phyloP scores from a whole-genome alignment of 2,113 vertebrate species.

The Pantherophis guttatus region DNA sequence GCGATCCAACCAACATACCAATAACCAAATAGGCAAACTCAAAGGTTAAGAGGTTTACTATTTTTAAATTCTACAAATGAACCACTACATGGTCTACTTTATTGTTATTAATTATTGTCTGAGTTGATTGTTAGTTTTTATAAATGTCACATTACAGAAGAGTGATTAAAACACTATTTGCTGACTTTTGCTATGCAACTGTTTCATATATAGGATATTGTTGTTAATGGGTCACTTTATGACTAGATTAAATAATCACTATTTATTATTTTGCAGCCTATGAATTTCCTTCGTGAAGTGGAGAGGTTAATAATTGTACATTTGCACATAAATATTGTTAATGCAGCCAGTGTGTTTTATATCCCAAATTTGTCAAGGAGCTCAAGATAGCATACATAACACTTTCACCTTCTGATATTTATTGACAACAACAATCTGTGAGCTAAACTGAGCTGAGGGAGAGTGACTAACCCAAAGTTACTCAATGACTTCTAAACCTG shows the following conservation, averaged over 20 bases:
- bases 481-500: neutral
- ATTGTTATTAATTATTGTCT: slow-evolving; percentile 66
- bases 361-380: neutral
- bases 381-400: neutral
- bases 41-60: slow-evolving; percentile 72
- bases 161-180: slow-evolving; percentile 42
- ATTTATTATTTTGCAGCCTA: slow-evolving; percentile 26
- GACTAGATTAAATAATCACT: neutral
- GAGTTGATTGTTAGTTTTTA: slow-evolving; percentile 31
- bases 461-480: neutral
- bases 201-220: slow-evolving; percentile 23
- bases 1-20: slow-evolving; percentile 47
- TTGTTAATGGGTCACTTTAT: neutral
- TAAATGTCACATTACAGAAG: slow-evolving; percentile 48
- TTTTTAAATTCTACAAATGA: slow-evolving; percentile 64
- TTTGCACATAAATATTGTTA: neutral
- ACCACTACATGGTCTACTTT: slow-evolving; percentile 56
- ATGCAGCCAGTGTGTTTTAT: neutral
- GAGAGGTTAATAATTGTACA: neutral
- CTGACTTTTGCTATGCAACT: slow-evolving; percentile 9
- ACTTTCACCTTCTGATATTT: neutral
- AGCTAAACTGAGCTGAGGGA: neutral
- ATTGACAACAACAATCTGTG: neutral
- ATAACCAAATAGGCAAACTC: slow-evolving; percentile 67
- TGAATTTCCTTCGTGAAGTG: slow-evolving; percentile 11